Conservation (phyloP, 2,797 vertebrate species). For the Lophotriccus pileatus region DNA sequence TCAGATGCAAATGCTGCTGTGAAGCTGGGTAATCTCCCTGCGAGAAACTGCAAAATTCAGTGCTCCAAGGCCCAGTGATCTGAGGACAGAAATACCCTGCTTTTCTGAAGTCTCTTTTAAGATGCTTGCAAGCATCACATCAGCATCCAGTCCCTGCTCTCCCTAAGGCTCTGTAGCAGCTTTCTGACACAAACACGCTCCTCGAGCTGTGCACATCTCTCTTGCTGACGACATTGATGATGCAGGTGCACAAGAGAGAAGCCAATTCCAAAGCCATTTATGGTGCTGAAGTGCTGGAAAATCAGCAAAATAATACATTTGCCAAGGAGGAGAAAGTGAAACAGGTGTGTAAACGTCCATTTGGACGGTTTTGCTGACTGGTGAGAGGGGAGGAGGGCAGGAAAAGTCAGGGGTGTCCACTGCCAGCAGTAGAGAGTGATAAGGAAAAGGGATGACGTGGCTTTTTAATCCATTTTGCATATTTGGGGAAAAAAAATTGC, state of each 20-base stretch:
- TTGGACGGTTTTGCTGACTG: conserved; percentile 34
- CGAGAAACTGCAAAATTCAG: background rate
- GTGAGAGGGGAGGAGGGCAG: background rate
- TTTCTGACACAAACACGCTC: conserved; percentile 28
- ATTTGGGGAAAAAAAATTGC: background rate
- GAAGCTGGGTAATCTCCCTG: background rate
- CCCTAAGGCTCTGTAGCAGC: conserved; percentile 46
- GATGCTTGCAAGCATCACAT: conserved; percentile 23
- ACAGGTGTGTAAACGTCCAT: conserved; percentile 4
- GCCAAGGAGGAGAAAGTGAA: conserved; percentile 29
- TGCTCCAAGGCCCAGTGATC: background rate
- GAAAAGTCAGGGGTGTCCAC: background rate
- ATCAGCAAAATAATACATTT: conserved; percentile 24
- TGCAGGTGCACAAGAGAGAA: conserved; percentile 55
- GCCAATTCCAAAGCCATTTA: conserved; percentile 62
- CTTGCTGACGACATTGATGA: conserved; percentile 59
- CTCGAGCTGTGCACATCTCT: conserved; percentile 48
- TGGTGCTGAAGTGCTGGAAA: conserved; percentile 40
- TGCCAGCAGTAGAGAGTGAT: background rate
- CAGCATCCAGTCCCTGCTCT: conserved; percentile 32
- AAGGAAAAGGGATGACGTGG: conserved; percentile 1
- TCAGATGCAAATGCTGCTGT: background rate
- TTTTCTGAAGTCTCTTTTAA: conserved; percentile 10
- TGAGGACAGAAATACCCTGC: background rate
- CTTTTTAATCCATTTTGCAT: conserved; percentile 40